Evolutionary conservation across 2,888 invertebrate species (phyloP).

Genomic region (Junonia oenone): DNA sequence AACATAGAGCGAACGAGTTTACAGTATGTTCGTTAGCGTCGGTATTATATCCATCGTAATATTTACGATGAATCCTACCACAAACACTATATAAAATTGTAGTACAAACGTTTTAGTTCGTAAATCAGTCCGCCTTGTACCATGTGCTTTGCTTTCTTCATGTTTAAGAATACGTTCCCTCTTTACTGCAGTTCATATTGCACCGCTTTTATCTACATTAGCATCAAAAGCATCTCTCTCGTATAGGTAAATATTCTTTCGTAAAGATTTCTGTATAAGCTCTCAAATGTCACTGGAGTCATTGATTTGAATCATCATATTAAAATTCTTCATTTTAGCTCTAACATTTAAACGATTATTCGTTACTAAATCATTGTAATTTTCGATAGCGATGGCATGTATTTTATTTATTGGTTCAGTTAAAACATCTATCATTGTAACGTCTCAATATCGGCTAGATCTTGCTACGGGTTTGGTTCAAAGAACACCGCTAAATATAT

Average conservation of each 20-base stretch:
- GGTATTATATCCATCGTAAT: constrained; percentile 7
- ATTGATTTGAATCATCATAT: no score
- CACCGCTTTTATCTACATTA: not conserved
- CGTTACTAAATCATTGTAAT: not conserved
- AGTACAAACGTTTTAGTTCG: constrained; percentile 12
- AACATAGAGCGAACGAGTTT: constrained; percentile 7
- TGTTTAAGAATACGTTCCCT: not conserved
- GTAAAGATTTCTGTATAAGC: not conserved
- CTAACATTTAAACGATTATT: no score
- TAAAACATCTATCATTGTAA: not conserved
- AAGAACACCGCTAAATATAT: constrained; percentile 31
- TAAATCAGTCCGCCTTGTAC: constrained; percentile 5
- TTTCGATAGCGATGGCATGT: not conserved
- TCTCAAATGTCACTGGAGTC: no score
- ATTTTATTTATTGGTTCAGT: not conserved
- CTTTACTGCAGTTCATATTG: not conserved
- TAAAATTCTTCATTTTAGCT: no score
- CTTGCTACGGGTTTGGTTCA: constrained; percentile 23
- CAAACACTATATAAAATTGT: constrained; percentile 11
- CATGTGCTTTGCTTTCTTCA: not conserved
- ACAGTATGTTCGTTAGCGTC: constrained; percentile 11
- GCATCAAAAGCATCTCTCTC: not conserved
- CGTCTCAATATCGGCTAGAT: constrained; percentile 2
- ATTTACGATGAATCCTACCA: constrained; percentile 14
- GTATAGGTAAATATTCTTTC: not conserved